phyloP scores from a whole-genome alignment of 2,113 vertebrate genomes.

The Helogale parvula region DNA sequence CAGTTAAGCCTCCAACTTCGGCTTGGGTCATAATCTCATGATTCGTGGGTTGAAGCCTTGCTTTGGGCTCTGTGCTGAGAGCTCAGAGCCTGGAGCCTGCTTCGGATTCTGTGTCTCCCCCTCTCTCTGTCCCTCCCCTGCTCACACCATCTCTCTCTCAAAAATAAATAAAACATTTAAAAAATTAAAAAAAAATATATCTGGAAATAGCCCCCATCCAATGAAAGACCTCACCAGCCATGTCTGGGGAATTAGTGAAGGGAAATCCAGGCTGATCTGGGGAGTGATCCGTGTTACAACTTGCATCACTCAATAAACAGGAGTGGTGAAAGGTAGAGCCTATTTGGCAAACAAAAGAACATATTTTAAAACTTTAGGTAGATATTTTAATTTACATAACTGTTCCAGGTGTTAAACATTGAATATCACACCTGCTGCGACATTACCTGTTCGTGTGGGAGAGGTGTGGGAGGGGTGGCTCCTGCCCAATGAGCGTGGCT shows the following conservation, averaged over 20 bases:
- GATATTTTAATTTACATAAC: background rate
- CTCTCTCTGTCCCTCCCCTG: too few relatives aligned
- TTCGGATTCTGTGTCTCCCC: too few relatives aligned
- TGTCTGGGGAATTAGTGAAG: background rate
- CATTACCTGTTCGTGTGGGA: background rate
- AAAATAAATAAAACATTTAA: too few relatives aligned
- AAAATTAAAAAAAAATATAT: background rate
- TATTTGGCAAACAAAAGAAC: background rate
- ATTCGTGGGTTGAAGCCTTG: too few relatives aligned
- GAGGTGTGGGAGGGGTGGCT: background rate
- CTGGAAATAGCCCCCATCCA: background rate
- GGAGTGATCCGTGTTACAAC: background rate
- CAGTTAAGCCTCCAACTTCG: too few relatives aligned
- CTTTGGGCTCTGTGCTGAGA: too few relatives aligned
- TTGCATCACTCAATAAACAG: background rate
- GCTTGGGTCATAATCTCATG: too few relatives aligned
- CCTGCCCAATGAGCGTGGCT: background rate
- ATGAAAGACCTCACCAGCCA: background rate
- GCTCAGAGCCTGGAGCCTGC: too few relatives aligned
- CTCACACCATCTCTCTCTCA: too few relatives aligned
- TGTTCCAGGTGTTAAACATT: background rate
- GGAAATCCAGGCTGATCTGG: background rate
- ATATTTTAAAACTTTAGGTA: background rate
- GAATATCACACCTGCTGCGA: background rate
- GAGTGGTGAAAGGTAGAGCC: background rate